phyloP scores from a whole-genome alignment of 2,113 vertebrate species.

The Garra rufa region DNA sequence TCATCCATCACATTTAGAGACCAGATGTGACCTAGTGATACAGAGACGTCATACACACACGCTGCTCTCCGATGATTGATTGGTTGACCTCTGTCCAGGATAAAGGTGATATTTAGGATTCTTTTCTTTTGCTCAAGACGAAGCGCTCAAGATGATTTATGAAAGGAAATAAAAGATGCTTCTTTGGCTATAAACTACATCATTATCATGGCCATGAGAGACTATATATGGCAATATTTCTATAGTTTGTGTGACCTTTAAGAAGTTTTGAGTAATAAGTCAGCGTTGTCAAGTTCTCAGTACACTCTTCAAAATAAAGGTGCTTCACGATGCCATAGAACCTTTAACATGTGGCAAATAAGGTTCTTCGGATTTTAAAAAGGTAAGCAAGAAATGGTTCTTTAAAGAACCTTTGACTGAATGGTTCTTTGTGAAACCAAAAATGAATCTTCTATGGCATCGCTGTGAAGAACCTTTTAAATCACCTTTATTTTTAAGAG shows the following conservation, averaged over 20 bases:
- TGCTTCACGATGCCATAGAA: too few relatives aligned
- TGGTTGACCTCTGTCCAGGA: conserved; percentile 5
- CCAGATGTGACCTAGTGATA: conserved; percentile 26
- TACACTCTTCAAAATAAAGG: too few relatives aligned
- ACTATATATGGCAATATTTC: background rate
- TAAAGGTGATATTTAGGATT: conserved; percentile 22
- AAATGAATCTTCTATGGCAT: too few relatives aligned
- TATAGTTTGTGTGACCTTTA: background rate
- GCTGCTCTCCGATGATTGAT: conserved; percentile 14
- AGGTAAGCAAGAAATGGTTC: too few relatives aligned
- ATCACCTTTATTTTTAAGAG: too few relatives aligned
- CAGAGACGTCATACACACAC: background rate
- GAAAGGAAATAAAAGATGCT: conserved; percentile 2
- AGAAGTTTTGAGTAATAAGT: background rate
- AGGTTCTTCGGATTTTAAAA: too few relatives aligned
- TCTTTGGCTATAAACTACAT: conserved; percentile 13
- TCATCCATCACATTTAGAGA: conserved; percentile 34
- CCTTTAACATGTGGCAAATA: too few relatives aligned
- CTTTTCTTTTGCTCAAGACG: background rate
- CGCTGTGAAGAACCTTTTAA: too few relatives aligned
- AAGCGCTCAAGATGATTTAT: conserved; percentile 11
- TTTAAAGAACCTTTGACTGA: too few relatives aligned
- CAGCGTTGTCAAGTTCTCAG: background rate
- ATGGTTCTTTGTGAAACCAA: too few relatives aligned
- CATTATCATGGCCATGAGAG: background rate